Conservation (phyloP, 30 jellyfish, hydroid and myxozoan species). For the Pelagia noctiluca region DNA sequence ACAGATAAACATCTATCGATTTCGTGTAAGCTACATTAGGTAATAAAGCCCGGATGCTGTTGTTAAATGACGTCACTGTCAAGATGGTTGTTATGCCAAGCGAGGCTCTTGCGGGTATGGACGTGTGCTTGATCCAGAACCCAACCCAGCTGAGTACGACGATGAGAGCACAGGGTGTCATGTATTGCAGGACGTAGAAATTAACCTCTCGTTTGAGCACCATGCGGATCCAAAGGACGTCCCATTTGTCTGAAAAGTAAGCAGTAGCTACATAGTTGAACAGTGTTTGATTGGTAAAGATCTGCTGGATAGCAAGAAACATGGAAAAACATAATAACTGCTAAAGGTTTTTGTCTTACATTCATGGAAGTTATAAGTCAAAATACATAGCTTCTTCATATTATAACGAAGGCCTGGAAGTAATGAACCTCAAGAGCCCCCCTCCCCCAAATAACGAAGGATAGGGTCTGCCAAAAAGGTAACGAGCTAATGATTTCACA, state of each 20-base stretch:
- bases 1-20: slow-evolving; percentile 73
- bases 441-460: too few relatives aligned
- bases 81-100: slow-evolving; percentile 89
- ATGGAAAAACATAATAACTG: too few relatives aligned
- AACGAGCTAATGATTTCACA: too few relatives aligned
- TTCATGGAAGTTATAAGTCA: too few relatives aligned
- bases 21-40: slow-evolving; percentile 70
- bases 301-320: too few relatives aligned
- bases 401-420: too few relatives aligned
- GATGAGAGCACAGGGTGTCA: slow-evolving; percentile 75
- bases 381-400: too few relatives aligned
- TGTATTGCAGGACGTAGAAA: slow-evolving; percentile 47
- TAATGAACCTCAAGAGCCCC: too few relatives aligned
- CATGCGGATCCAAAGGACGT: slow-evolving; percentile 37
- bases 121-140: slow-evolving; percentile 87
- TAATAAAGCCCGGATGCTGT: slow-evolving; percentile 67
- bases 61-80: slow-evolving; percentile 77
- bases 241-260: slow-evolving; percentile 45
- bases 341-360: too few relatives aligned
- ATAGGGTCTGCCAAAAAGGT: too few relatives aligned
- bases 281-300: too few relatives aligned
- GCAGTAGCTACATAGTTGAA: background rate
- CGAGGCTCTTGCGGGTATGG: slow-evolving; percentile 91
- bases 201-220: slow-evolving; percentile 34
- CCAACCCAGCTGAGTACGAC: slow-evolving; percentile 90